Conservation (phyloP, 2,888 invertebrate genomes). For the Diarsia dahlii region DNA sequence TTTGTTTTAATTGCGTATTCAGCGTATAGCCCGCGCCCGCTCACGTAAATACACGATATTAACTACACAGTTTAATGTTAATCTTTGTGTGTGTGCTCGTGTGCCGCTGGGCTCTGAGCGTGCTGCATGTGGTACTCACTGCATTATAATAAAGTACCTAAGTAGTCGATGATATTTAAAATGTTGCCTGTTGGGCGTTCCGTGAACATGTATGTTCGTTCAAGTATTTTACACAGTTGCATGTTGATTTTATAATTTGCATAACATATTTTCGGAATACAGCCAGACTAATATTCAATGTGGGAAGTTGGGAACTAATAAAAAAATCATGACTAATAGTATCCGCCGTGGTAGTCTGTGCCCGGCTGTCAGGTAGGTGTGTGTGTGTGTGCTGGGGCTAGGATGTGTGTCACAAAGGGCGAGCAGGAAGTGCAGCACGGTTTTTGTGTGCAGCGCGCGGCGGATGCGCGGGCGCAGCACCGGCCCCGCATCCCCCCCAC, state of each 20-base stretch:
- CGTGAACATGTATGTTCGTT: conserved; percentile 30
- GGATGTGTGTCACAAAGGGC: conserved; percentile 29
- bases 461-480: conserved; percentile 59
- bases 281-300: conserved; percentile 4
- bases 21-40: conserved; percentile 24
- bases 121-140: conserved; percentile 10
- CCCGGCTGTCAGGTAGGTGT: not conserved
- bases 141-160: conserved; percentile 36
- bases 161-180: conserved; percentile 46
- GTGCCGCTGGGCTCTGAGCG: not conserved
- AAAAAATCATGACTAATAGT: not conserved
- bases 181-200: conserved; percentile 30
- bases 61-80: conserved; percentile 48
- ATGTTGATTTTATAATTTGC: conserved; percentile 26
- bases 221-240: conserved; percentile 30
- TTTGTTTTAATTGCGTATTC: conserved; percentile 55
- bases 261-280: conserved; percentile 23
- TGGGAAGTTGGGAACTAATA: not conserved
- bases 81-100: conserved; percentile 42
- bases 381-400: not conserved
- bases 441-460: conserved; percentile 57
- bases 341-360: not conserved
- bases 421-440: conserved; percentile 55
- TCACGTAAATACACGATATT: conserved; percentile 50
- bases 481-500: not conserved